phyloP scores from a whole-genome alignment of 2,888 invertebrate genomes.

The Dendrolimus houi region DNA sequence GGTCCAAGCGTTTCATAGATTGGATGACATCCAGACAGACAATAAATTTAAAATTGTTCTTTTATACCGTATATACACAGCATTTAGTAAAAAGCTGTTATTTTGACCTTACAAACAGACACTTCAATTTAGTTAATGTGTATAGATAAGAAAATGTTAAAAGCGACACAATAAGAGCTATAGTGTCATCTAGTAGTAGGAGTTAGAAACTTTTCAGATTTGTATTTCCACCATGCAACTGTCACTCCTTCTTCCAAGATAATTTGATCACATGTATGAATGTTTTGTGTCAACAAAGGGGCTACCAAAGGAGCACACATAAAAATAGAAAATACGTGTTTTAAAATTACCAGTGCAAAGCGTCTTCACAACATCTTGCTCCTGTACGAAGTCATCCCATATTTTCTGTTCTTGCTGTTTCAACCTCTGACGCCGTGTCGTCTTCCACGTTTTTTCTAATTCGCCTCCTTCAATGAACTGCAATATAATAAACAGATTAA shows the following conservation, averaged over 20 bases:
- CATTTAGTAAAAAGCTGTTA: no score
- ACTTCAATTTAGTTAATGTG: no score
- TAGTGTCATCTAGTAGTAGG: no score
- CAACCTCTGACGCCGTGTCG: conserved; percentile 44
- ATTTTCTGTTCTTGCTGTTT: conserved; percentile 56
- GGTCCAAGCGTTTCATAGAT: no score
- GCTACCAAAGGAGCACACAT: no score
- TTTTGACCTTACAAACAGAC: no score
- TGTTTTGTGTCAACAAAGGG: no score
- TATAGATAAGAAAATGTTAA: background rate
- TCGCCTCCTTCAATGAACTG: conserved; percentile 55
- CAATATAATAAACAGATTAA: background rate
- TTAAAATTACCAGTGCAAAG: conserved; percentile 34
- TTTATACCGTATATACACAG: no score
- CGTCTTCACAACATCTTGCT: conserved; percentile 43
- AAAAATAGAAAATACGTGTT: no score
- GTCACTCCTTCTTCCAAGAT: background rate
- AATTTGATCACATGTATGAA: conserved; percentile 2
- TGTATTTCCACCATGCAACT: background rate
- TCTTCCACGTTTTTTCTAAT: conserved; percentile 51
- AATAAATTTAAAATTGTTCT: no score
- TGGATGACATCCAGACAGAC: no score
- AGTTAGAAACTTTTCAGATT: no score
- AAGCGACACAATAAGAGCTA: background rate
- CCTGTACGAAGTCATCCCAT: conserved; percentile 62